Evolutionary conservation across 2,888 invertebrate genomes (phyloP).

Genomic region (Hartigia nigra): DNA sequence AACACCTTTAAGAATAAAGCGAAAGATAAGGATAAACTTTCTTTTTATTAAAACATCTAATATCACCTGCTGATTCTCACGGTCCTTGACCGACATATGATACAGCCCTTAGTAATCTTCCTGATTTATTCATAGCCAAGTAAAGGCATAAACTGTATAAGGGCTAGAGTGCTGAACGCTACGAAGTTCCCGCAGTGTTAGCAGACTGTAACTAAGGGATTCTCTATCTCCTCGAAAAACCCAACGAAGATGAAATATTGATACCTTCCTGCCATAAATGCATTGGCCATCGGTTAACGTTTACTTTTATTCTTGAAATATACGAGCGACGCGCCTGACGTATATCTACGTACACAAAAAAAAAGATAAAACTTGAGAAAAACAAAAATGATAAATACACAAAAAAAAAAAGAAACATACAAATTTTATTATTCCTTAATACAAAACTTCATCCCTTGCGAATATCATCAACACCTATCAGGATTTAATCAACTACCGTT

Average conservation of each 20-base stretch:
- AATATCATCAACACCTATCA: neutral
- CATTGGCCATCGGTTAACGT: neutral
- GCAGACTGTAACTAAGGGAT: neutral
- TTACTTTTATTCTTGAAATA: neutral
- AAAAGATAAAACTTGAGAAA: neutral
- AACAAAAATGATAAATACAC: neutral
- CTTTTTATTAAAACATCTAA: neutral
- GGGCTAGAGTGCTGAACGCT: neutral
- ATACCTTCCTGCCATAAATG: neutral
- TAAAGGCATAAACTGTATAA: neutral
- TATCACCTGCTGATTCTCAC: neutral
- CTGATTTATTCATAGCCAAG: neutral
- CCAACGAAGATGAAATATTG: neutral
- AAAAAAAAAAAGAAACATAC: no score
- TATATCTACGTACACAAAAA: neutral
- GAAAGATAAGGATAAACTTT: neutral
- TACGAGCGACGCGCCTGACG: neutral
- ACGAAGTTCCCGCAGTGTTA: neutral
- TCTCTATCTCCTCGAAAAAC: neutral
- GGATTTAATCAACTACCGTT: neutral
- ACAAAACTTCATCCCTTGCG: neutral
- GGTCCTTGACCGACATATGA: neutral
- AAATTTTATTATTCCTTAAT: neutral
- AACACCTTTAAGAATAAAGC: neutral
- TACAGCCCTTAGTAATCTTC: neutral